Evolutionary conservation across 2,797 vertebrate genomes (phyloP), one percentile per base, ranked within the genome.

Genomic region (Loriculus beryllinus): DNA sequence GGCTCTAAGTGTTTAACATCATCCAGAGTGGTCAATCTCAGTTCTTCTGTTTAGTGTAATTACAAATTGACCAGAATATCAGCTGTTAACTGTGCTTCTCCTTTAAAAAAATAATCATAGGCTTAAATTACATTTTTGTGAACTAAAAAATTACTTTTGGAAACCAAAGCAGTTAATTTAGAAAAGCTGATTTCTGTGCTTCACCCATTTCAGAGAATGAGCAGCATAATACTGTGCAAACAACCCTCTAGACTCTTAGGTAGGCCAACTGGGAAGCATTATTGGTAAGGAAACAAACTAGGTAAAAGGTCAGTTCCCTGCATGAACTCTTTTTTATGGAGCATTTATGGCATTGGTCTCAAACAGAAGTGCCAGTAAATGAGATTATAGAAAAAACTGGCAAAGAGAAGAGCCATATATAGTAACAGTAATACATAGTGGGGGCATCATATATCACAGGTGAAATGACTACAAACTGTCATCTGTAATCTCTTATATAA

Each of bases 211-310:
- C 40, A 57, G 42, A 52, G 35, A 40, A 92, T 67, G 20, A 85
- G 35, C 10, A 39, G 14, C 1, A 1, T 18, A 80, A 59, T 25
- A 78, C 1, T 47, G 29, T 40, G 69, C 71, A 77, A 75, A 78
- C 7, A 43, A n/a, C 0, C 0, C 42, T 29, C 26, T 25, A 59
- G 40, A 56, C 23, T 56, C 12, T 54, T 64, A 42, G 0, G 0
- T 3, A 62, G 40, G 35, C 52, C 65, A 86, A n/a, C 3, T 5
- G 31, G 43, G 39, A 88, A 88, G 26, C 22, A 39, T 33, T 47
- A 69, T 7, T 6, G 6, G 12, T 63, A 83, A 70, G 37, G 87
- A 86, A 85, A 29, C 40, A 83, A 82, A 70, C 12, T 18, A 43
- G 56, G 28, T 54, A 59, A 82, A 83, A 80, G 54, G 35, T 52